Evolutionary conservation across 2,113 vertebrate genomes (phyloP).

Genomic region (Nerophis ophidion): DNA sequence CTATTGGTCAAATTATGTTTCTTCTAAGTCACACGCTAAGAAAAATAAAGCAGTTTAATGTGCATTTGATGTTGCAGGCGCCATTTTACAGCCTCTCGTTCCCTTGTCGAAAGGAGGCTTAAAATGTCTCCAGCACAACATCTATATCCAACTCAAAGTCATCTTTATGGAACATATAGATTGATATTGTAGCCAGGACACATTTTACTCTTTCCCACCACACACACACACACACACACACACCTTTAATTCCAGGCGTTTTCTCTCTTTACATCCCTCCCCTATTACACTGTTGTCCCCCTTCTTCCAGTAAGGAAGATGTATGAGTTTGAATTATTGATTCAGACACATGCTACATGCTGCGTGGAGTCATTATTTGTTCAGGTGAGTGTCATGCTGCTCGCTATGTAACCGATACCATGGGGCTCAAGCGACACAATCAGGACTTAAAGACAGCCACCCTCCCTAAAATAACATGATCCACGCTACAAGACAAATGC

Average conservation of each 20-base stretch:
- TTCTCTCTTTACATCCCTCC: constrained; percentile 20
- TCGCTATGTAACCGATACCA: constrained; percentile 68
- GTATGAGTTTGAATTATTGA: constrained; percentile 72
- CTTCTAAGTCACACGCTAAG: constrained; percentile 68
- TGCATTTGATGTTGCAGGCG: constrained; percentile 35
- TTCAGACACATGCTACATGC: constrained; percentile 69
- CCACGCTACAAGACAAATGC: constrained; percentile 63
- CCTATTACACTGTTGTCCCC: constrained; percentile 18
- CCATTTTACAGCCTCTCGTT: constrained; percentile 38
- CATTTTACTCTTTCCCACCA: constrained; percentile 37
- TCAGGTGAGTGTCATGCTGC: constrained; percentile 72
- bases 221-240: constrained; percentile 9
- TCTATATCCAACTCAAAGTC: constrained; percentile 48
- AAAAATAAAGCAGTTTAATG: constrained; percentile 20
- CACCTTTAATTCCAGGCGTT: constrained; percentile 51
- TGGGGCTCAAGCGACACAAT: constrained; percentile 69
- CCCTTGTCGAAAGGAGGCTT: constrained; percentile 33
- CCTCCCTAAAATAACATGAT: constrained; percentile 66
- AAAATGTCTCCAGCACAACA: constrained; percentile 46
- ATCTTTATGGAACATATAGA: constrained; percentile 53
- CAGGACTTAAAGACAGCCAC: constrained; percentile 68
- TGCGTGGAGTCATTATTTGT: constrained; percentile 69
- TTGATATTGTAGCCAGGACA: constrained; percentile 51
- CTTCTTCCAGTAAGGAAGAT: constrained; percentile 66
- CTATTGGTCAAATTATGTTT: constrained; percentile 82